Evolutionary conservation across 2,797 vertebrate genomes (phyloP), one percentile per base, ranked within the genome.

Genomic region (Centropyge bicolor): DNA sequence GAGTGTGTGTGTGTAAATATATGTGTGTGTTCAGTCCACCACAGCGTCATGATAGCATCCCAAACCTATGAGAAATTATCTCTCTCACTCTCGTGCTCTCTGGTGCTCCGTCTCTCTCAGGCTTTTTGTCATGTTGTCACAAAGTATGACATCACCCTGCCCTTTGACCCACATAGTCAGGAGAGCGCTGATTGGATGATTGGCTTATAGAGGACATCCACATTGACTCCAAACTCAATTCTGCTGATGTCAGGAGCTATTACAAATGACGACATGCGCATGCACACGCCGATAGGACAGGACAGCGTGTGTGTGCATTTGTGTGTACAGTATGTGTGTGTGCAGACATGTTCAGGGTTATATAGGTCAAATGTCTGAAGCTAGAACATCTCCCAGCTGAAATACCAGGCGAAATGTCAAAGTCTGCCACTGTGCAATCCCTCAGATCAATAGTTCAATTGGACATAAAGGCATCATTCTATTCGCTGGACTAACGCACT

Each of bases 211-310:
- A 91, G 92, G 92, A 93, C 79, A 76, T 90, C 84, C 87, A 89
- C 93, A 94, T 94, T 91, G 93, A 94, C 93, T 93, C 87, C 78
- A 92, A 93, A 94, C 92, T 92, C 89, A 91, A 92, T 93, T 92
- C 87, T 92, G 95, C 95, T 94, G 93, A 94, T 93, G 90, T 93
- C 91, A 94, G 92, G 82, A 81, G 86, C 90, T 86, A 89, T 93
- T 93, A 92, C 90, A 89, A 89, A 92, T 92, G 92, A 93, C 84
- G 84, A 81, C 86, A 86, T 82, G 66, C 46, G 1, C 86, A 84
- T 76, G 83, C 80, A 88, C 84, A 74, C 86, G 65, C 60, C 52
- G 60, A 84, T 55, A 36, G 88, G 82, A 82, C 72, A 8, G 69
- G 38, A 19, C 38, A 6, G 72, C 17, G 81, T 75, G 65, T 60